These are phyloP conservation scores for Perccottus glenii DNA, from an alignment of 2,113 vertebrate genomes.

Conservation along the genomic window DNA sequence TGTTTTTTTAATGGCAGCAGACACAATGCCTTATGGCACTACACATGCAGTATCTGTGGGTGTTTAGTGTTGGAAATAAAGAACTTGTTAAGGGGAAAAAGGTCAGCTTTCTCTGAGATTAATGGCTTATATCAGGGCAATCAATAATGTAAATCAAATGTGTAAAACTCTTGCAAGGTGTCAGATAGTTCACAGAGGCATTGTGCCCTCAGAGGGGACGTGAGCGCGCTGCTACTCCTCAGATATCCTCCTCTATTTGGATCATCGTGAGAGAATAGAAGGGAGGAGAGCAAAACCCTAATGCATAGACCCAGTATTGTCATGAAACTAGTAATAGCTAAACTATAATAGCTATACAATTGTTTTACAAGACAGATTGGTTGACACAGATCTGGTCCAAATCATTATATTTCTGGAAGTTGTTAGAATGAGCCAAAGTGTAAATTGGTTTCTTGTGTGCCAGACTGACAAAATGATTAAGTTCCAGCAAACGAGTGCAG, in stretches of 20 bases:
- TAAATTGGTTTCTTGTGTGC: constrained; percentile 41
- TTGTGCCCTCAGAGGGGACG: constrained; percentile 6
- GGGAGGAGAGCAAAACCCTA: not conserved
- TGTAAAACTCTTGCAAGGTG: constrained; percentile 62
- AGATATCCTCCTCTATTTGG: constrained; percentile 46
- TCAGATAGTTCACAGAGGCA: constrained; percentile 29
- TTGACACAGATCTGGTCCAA: constrained; percentile 44
- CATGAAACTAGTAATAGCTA: constrained; percentile 8
- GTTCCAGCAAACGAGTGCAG: constrained; percentile 29
- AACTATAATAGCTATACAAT: constrained; percentile 30
- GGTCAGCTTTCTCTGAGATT: constrained; percentile 59
- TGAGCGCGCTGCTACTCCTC: constrained; percentile 31
- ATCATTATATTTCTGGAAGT: constrained; percentile 56
- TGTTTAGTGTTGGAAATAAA: constrained; percentile 47
- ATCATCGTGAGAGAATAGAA: constrained; percentile 1
- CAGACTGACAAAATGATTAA: constrained; percentile 19
- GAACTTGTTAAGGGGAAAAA: constrained; percentile 41
- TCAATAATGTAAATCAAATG: constrained; percentile 76
- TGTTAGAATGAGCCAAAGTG: constrained; percentile 43
- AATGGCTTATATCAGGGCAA: constrained; percentile 62
- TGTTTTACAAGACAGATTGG: constrained; percentile 38
- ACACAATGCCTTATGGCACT: not conserved
- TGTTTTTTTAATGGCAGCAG: constrained; percentile 4
- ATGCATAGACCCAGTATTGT: constrained; percentile 9
- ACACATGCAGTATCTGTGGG: not conserved